A percentile compares a stretch with the other conserved stretches of the same genome.
Evolutionary conservation across 2,797 vertebrate species (phyloP).

Genomic region (Sebastes oblongus): DNA sequence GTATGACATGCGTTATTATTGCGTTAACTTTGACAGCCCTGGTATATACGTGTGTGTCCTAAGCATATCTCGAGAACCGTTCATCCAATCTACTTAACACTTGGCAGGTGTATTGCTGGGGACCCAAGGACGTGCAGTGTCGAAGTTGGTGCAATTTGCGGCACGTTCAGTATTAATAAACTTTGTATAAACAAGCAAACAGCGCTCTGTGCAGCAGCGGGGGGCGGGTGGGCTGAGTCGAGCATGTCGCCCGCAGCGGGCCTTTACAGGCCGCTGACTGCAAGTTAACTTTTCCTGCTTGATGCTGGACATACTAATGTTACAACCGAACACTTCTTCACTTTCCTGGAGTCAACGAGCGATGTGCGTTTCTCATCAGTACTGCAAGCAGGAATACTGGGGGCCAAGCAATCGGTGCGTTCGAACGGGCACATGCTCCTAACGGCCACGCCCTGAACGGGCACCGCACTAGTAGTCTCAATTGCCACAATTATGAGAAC

Average conservation of each 20-base stretch:
- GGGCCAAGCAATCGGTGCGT: background rate
- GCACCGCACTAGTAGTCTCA: background rate
- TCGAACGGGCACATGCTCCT: background rate
- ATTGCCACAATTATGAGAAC: conserved; percentile 1
- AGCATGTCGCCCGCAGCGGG: too few relatives aligned
- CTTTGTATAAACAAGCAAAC: too few relatives aligned
- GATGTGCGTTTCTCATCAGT: background rate
- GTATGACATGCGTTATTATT: too few relatives aligned
- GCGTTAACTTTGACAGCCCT: too few relatives aligned
- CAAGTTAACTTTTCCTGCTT: too few relatives aligned
- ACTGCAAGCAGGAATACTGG: background rate
- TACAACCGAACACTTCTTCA: background rate
- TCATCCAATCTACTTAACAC: background rate
- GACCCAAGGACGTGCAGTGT: background rate
- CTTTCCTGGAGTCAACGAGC: background rate
- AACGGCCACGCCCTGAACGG: background rate
- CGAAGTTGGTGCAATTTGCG: too few relatives aligned
- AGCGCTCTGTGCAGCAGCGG: too few relatives aligned
- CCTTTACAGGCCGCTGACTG: too few relatives aligned
- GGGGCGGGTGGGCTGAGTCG: too few relatives aligned
- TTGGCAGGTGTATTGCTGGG: background rate
- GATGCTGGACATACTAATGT: too few relatives aligned
- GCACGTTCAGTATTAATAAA: too few relatives aligned
- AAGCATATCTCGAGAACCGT: background rate
- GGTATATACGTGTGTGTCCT: rapidly evolving